phyloP scores from a whole-genome alignment of 2,888 invertebrate genomes.

The Amblyjoppa proteus region DNA sequence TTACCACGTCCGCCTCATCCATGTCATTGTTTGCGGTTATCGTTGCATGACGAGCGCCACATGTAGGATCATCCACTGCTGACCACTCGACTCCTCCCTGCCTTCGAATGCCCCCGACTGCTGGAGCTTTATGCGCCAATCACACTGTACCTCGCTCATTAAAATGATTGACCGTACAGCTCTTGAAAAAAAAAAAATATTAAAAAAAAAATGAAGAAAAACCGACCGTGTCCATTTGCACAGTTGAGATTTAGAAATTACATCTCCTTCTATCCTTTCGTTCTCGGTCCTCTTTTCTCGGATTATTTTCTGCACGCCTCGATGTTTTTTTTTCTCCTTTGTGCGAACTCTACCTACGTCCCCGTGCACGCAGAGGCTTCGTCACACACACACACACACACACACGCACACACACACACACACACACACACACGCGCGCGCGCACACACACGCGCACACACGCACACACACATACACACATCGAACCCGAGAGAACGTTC shows the following conservation, averaged over 20 bases:
- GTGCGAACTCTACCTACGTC: conserved; percentile 18
- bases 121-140: conserved; percentile 39
- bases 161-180: conserved; percentile 16
- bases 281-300: conserved; percentile 11
- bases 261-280: conserved; percentile 5
- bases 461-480: not conserved
- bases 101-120: not conserved
- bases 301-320: conserved; percentile 2
- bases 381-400: conserved; percentile 21
- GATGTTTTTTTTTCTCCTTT: conserved; percentile 11
- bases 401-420: no score
- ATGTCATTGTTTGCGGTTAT: conserved; percentile 81
- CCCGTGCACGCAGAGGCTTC: conserved; percentile 25
- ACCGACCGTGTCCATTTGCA: not conserved
- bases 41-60: conserved; percentile 79
- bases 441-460: not conserved
- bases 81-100: conserved; percentile 34
- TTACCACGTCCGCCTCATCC: conserved; percentile 81
- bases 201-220: not conserved
- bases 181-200: not conserved
- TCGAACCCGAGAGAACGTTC: conserved; percentile 59
- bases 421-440: no score
- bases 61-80: conserved; percentile 54
- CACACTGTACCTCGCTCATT: conserved; percentile 24
- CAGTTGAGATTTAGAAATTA: conserved; percentile 22